These are phyloP conservation scores for Cnemophilus loriae DNA, from an alignment of 2,113 vertebrate genomes.

Conservation along the genomic window DNA sequence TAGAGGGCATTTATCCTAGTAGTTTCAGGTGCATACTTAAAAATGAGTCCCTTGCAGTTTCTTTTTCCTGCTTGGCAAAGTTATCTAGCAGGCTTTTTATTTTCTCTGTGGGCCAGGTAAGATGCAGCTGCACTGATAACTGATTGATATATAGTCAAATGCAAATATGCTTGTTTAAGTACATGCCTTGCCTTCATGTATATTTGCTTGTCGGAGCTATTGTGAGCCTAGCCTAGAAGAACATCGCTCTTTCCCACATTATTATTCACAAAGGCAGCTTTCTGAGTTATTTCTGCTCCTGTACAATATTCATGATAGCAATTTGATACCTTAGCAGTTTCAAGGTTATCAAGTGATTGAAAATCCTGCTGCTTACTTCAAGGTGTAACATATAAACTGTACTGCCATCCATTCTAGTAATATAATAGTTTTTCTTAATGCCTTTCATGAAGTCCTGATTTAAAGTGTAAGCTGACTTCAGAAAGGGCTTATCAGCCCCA, in stretches of 20 bases:
- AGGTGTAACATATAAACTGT: conserved; percentile 77
- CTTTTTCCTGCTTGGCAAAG: not conserved
- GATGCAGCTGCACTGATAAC: conserved; percentile 40
- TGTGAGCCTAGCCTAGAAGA: conserved; percentile 59
- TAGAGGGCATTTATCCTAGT: not conserved
- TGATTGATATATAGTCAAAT: conserved; percentile 52
- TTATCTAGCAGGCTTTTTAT: conserved; percentile 6
- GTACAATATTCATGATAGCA: conserved; percentile 83
- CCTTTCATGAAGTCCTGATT: conserved; percentile 79
- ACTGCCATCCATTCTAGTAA: conserved; percentile 75
- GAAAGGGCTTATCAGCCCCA: conserved; percentile 69
- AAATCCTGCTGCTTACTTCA: conserved; percentile 79
- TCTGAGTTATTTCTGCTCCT: conserved; percentile 77
- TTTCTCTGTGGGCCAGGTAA: not conserved
- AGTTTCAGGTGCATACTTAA: not conserved
- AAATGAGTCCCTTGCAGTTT: not conserved
- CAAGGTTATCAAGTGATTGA: conserved; percentile 86
- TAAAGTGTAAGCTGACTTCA: conserved; percentile 73
- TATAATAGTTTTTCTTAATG: conserved; percentile 78
- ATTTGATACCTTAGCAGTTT: conserved; percentile 82
- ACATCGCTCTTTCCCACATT: conserved; percentile 68
- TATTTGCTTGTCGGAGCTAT: conserved; percentile 47
- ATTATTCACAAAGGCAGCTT: conserved; percentile 78
- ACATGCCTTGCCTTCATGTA: conserved; percentile 39
- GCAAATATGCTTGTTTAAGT: conserved; percentile 55